Evolutionary conservation across 2,113 vertebrate species (phyloP).

Genomic region (Enhydra lutris): DNA sequence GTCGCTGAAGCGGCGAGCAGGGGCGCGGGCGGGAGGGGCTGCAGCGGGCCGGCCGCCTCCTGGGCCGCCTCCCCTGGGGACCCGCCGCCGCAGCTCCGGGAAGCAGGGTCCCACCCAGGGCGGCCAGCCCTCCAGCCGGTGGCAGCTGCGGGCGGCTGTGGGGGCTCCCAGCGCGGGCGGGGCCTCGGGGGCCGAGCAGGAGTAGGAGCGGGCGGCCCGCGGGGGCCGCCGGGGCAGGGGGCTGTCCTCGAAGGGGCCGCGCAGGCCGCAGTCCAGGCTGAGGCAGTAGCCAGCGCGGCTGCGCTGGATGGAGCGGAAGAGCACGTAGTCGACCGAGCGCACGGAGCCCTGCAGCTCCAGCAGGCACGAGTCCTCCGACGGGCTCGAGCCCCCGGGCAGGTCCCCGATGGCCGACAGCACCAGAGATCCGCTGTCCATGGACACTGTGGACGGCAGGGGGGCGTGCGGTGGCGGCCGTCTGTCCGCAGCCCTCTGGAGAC

Average conservation of each 20-base stretch:
- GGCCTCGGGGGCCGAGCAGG: conserved; percentile 92
- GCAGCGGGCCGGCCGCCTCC: background rate
- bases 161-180: conserved; percentile 79
- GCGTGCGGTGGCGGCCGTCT: background rate
- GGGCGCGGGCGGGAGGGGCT: conserved; percentile 14
- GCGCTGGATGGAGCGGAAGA: conserved; percentile 88
- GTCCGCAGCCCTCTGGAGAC: no score
- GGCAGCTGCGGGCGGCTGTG: conserved; percentile 91
- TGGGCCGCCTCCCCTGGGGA: conserved; percentile 50
- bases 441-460: conserved; percentile 78
- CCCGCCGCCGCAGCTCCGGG: conserved; percentile 87
- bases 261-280: conserved; percentile 85
- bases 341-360: conserved; percentile 90
- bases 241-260: conserved; percentile 84
- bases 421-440: conserved; percentile 95
- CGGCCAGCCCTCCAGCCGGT: conserved; percentile 88
- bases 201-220: conserved; percentile 92
- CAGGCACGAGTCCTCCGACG: conserved; percentile 95
- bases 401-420: conserved; percentile 95
- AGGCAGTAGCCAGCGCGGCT: conserved; percentile 87
- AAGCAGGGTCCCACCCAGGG: conserved; percentile 82
- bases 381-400: conserved; percentile 95
- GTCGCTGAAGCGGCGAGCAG: conserved; percentile 82
- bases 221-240: conserved; percentile 79
- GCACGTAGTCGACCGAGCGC: conserved; percentile 87